Conservation (phyloP, 2,888 invertebrate genomes). For the Archips xylosteana region DNA sequence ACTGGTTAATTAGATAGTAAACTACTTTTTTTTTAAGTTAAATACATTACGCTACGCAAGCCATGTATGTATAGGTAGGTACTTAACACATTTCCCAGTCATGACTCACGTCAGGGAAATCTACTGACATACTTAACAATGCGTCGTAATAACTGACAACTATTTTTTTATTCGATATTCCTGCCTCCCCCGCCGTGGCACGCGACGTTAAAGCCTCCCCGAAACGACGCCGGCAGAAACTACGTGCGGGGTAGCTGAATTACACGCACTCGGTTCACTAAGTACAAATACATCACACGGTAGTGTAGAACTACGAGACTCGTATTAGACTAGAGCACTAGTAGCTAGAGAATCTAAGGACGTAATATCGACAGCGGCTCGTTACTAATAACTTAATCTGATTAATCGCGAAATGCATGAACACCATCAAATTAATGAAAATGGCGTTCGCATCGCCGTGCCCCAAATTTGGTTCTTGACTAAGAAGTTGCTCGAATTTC, state of each 20-base stretch:
- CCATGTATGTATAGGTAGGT: not conserved
- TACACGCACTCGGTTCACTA: conserved; percentile 11
- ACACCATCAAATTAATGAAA: conserved; percentile 45
- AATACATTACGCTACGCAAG: not conserved
- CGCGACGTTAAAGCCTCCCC: conserved; percentile 54
- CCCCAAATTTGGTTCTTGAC: conserved; percentile 33
- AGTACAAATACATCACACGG: conserved; percentile 4
- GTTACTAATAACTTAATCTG: conserved; percentile 39
- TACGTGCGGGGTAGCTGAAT: conserved; percentile 29
- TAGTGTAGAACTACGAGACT: not conserved
- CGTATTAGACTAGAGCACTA: not conserved
- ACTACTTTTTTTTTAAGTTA: not conserved
- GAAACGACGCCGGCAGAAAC: conserved; percentile 41
- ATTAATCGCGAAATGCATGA: conserved; percentile 44
- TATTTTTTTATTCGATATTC: conserved; percentile 44
- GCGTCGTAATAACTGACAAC: conserved; percentile 29
- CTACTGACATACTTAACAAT: conserved; percentile 35
- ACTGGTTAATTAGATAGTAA: not conserved
- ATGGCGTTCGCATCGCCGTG: conserved; percentile 43
- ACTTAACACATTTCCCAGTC: not conserved
- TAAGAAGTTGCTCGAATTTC: conserved; percentile 8
- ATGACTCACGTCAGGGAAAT: conserved; percentile 25
- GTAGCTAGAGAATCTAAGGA: not conserved
- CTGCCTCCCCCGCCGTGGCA: conserved; percentile 49
- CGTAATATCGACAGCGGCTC: conserved; percentile 19